phyloP scores from a whole-genome alignment of 2,888 invertebrate species.

The Merodon equestris region DNA sequence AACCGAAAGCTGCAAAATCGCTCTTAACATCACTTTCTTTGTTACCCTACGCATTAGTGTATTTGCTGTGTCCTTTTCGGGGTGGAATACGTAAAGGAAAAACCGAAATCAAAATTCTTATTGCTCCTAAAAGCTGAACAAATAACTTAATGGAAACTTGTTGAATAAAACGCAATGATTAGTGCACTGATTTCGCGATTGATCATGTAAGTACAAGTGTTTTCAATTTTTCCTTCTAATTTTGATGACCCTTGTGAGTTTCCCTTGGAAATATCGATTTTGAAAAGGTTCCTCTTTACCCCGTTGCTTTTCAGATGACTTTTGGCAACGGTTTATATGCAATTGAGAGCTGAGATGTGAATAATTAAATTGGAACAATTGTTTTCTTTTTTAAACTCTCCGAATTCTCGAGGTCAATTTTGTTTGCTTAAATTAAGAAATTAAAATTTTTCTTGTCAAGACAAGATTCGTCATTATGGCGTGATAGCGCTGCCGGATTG shows the following conservation, averaged over 20 bases:
- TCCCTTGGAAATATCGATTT: slow-evolving; percentile 56
- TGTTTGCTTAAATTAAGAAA: too few species aligned
- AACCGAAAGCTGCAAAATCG: slow-evolving; percentile 4
- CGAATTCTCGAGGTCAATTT: too few species aligned
- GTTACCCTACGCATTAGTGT: slow-evolving; percentile 33
- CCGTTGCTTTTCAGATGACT: neutral
- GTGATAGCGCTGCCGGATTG: too few species aligned
- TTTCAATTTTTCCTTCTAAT: neutral
- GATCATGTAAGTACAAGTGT: slow-evolving; percentile 76
- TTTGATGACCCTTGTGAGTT: slow-evolving; percentile 5
- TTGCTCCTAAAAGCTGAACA: slow-evolving; percentile 10
- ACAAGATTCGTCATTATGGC: too few species aligned
- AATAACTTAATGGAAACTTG: slow-evolving; percentile 60
- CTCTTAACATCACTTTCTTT: slow-evolving; percentile 53
- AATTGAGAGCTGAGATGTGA: too few species aligned
- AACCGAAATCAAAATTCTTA: slow-evolving; percentile 14
- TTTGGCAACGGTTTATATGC: too few species aligned
- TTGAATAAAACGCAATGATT: slow-evolving; percentile 73
- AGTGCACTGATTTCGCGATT: slow-evolving; percentile 77
- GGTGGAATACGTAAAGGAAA: slow-evolving; percentile 18
- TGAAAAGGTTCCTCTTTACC: slow-evolving; percentile 17
- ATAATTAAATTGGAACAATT: too few species aligned
- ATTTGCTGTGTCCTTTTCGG: slow-evolving; percentile 39
- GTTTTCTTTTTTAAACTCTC: too few species aligned
- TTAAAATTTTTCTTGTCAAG: too few species aligned